Percentiles rank a stretch among this genome's conserved stretches.
Conservation (phyloP, 2,888 invertebrate species). For the Cheilosia vulpina region DNA sequence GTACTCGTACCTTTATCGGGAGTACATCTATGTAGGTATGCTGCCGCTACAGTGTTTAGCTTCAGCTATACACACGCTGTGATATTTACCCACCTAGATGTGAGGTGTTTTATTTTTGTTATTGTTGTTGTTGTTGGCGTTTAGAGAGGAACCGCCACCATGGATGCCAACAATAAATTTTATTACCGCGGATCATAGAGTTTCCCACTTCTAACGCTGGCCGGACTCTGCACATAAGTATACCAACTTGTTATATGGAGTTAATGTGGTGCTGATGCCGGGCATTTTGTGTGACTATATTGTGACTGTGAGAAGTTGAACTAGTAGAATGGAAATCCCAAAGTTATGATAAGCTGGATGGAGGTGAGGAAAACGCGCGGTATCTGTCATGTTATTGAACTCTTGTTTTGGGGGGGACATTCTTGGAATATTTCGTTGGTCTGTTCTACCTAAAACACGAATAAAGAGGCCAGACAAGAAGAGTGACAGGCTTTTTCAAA, state of each 20-base stretch:
- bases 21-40: constrained; percentile 71
- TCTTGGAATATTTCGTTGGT: constrained; percentile 56
- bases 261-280: constrained; percentile 47
- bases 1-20: constrained; percentile 66
- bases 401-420: constrained; percentile 56
- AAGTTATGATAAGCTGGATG: constrained; percentile 40
- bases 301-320: constrained; percentile 39
- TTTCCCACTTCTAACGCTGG: constrained; percentile 46
- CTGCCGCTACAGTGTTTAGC: constrained; percentile 24
- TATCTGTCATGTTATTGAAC: constrained; percentile 61
- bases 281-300: constrained; percentile 51
- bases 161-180: constrained; percentile 70
- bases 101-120: constrained; percentile 54
- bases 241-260: constrained; percentile 56
- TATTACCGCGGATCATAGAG: constrained; percentile 72
- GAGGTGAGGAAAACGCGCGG: constrained; percentile 12
- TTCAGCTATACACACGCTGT: neutral
- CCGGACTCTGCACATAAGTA: constrained; percentile 27
- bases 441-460: constrained; percentile 4
- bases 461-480: neutral
- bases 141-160: constrained; percentile 58
- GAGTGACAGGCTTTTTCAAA: no score
- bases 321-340: constrained; percentile 43
- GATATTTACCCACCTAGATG: constrained; percentile 41
- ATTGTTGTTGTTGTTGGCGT: constrained; percentile 39